phyloP scores from a whole-genome alignment of 2,113 vertebrate species.

The Abramis brama region DNA sequence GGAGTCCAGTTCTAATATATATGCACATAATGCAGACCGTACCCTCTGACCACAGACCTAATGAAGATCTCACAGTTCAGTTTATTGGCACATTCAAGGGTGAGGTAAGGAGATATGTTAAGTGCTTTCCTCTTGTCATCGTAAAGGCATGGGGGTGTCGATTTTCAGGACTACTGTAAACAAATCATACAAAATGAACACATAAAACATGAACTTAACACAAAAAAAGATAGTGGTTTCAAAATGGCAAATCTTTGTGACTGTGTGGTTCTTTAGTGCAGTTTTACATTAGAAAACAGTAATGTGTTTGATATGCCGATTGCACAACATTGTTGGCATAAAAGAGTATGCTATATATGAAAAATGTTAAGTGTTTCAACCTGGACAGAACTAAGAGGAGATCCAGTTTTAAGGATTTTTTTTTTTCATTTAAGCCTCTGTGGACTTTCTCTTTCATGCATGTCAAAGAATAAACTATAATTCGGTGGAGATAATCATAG shows the following conservation, averaged over 20 bases:
- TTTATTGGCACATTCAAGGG: slow-evolving; percentile 51
- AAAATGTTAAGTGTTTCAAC: neutral
- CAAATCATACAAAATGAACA: slow-evolving; percentile 18
- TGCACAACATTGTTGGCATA: too few relatives aligned
- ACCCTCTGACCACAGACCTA: neutral
- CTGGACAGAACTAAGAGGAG: neutral
- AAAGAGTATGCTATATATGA: neutral
- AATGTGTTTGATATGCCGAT: neutral
- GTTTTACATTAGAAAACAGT: neutral
- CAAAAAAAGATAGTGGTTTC: neutral
- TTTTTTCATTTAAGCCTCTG: neutral
- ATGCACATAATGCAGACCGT: slow-evolving; percentile 1
- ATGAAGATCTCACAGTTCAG: neutral
- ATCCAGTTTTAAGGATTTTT: neutral
- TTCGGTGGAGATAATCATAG: neutral
- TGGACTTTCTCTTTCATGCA: slow-evolving; percentile 22
- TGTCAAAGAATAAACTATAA: slow-evolving; percentile 7
- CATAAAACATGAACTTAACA: slow-evolving; percentile 19
- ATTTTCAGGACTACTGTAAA: slow-evolving; percentile 20
- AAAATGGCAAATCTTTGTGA: neutral
- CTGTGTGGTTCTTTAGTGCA: neutral
- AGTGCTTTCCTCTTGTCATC: slow-evolving; percentile 32
- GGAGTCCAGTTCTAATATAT: slow-evolving; percentile 22
- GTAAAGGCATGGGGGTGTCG: slow-evolving; percentile 44
- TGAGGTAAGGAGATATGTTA: slow-evolving; percentile 34